Evolutionary conservation across 2,113 vertebrate species (phyloP), one percentile per base, ranked within the genome.

Genomic region (Bufo gargarizans): DNA sequence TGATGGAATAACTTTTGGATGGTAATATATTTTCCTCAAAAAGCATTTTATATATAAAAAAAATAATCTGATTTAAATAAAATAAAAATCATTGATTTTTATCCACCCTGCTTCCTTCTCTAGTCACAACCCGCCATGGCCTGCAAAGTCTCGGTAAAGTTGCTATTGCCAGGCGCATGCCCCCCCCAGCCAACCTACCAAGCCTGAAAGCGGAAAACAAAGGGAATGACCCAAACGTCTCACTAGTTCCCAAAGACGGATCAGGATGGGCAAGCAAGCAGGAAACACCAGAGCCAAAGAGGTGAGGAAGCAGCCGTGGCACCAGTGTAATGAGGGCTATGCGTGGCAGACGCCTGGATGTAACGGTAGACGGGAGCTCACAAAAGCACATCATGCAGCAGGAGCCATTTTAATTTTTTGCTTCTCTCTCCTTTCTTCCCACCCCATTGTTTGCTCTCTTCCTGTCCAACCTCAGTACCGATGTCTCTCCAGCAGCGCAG

Each of bases 261-360:
- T 97, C 97, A 98, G 97, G 97, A 98, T 98, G 97, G 97, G 97
- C 97, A 96, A 98, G 97, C 97, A 98, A 97, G 95, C 97, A 95
- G 96, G 97, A 98, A 92, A 95, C 93, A 96, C 95, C 96, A 93
- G 97, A 98, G 96, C 97, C 96, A 97, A 98, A 98, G 97, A 98
- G 97, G 97, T 97, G 88, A 91, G 89, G 13, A 13, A 61, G 47
- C 56, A 4, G 11, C 56, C 13, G 49, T 84, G 47, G 12, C 56
- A 78, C 14, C 14, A 43, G 33, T 72, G 69, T 58, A 58, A 11
- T 12, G 12, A 13, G 12, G 56, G 53, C 53, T 53, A 9, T 53
- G 53, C 33, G 33, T 33, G 33, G 33, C 33, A 33, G 33, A 33
- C 33, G 33, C 33, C 33, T 33, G 33, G 33, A 33, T 33, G 9